Evolutionary conservation across 2,113 vertebrate genomes (phyloP).

Genomic region (Istiophorus platypterus): DNA sequence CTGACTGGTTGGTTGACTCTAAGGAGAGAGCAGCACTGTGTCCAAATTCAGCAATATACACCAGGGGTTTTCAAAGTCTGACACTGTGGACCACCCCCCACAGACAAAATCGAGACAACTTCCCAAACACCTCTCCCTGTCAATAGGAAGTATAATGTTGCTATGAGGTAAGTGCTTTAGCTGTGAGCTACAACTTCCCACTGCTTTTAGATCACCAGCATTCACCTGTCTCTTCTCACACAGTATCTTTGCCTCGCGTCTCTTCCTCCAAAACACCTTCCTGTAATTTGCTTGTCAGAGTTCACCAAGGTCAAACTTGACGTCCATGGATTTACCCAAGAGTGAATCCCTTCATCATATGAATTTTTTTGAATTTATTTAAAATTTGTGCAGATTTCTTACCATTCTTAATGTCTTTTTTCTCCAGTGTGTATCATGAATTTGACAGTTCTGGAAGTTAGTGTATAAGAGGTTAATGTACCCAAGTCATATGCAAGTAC

Average conservation of each 20-base stretch:
- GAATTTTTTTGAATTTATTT: not conserved
- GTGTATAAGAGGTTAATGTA: not conserved
- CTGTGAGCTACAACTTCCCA: no score
- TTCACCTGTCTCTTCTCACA: not conserved
- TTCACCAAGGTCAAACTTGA: not conserved
- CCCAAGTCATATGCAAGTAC: no score
- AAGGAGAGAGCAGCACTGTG: no score
- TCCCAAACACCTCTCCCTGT: no score
- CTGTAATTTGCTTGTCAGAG: not conserved
- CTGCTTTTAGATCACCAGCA: not conserved
- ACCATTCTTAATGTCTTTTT: no score
- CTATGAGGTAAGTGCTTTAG: no score
- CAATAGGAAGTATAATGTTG: no score
- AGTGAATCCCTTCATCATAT: not conserved
- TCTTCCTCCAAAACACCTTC: not conserved
- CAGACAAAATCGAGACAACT: no score
- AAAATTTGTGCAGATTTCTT: not conserved
- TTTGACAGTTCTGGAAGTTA: not conserved
- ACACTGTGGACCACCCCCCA: no score
- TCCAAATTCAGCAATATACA: no score
- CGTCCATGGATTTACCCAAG: not conserved
- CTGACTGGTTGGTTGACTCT: no score
- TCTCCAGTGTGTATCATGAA: not conserved
- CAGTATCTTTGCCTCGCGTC: not conserved
- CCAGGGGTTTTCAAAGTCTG: no score